Base-by-base conservation (phyloP, 2,888 invertebrate species). In the Caprella mutica region DNA sequence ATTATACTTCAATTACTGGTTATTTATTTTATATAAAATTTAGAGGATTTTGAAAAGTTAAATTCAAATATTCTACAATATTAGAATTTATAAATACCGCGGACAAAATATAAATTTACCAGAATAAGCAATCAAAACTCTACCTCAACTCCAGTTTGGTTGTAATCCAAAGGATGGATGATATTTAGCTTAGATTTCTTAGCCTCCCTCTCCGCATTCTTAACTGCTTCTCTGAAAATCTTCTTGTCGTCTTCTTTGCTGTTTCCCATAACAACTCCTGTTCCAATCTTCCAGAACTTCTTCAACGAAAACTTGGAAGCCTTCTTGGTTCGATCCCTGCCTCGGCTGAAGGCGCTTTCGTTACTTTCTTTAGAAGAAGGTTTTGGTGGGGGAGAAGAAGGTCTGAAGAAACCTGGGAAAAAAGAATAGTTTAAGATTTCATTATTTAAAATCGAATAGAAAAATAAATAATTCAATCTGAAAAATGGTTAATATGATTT, bases 101-200 rank as follows among this genome's bases (percentile, higher is more conserved):
- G n/a, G n/a, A n/a, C n/a, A n/a, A n/a, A n/a, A n/a, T n/a, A n/a
- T n/a, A 35, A 35, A 35, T 35, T 35, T 35, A n/a, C n/a, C 2
- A 35, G 35, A n/a, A 14, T 35, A 35, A 35, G n/a, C n/a, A n/a
- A n/a, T n/a, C n/a, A n/a, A n/a, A n/a, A n/a, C n/a, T n/a, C n/a
- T 26, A 64, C 64, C 64, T 59, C 55, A 24, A 64, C 63, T n/a
- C 64, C 64, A 17, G 54, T 50, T 23, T 51, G 57, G 39, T 64
- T 57, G 12, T 60, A 64, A 69, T 90, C 89, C 67, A 86, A 76
- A 14, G 90, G 90, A 77, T 90, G 90, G 63, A 90, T 87, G 67
- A 90, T 90, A 60, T 89, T 86, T 24, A 88, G 76, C 17, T 86
- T 79, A 2, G 85, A 84, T 69, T 85, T 85, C 5, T 81, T 79